These are phyloP conservation scores for Diarsia rubi DNA, from an alignment of 2,888 invertebrate genomes.

Conservation along the genomic window DNA sequence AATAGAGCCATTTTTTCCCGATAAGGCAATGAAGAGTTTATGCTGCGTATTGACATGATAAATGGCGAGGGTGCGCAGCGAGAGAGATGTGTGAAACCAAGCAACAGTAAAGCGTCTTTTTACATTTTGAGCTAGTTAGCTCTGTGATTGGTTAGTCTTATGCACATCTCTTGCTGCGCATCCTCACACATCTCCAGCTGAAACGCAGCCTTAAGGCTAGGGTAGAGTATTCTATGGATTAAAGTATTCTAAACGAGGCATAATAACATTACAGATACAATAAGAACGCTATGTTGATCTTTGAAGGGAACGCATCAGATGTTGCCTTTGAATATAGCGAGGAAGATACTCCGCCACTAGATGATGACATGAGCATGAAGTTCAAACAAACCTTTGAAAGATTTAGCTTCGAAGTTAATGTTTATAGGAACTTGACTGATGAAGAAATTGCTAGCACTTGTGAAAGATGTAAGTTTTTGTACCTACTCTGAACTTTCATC, in stretches of 20 bases:
- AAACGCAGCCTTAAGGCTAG: neutral
- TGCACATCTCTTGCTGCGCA: too few species aligned
- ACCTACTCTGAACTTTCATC: neutral
- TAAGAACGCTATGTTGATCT: constrained; percentile 58
- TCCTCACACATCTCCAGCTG: too few species aligned
- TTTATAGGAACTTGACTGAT: constrained; percentile 39
- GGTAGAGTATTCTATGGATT: neutral
- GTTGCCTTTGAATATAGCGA: constrained; percentile 2
- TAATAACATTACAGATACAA: constrained; percentile 45
- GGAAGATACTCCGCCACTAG: neutral
- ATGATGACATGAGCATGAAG: constrained; percentile 32
- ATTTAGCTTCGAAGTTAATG: constrained; percentile 49
- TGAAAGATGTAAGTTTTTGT: constrained; percentile 49
- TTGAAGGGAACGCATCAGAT: constrained; percentile 54
- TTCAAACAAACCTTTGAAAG: constrained; percentile 51
- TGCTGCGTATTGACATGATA: too few species aligned
- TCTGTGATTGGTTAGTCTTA: too few species aligned
- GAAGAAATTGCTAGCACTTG: constrained; percentile 56
- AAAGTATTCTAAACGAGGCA: neutral
- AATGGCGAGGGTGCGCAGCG: too few species aligned
- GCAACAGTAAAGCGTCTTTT: too few species aligned
- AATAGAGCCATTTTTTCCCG: neutral
- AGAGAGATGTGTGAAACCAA: too few species aligned
- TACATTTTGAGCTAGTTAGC: too few species aligned
- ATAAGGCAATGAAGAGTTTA: neutral